Evolutionary conservation across 2,113 vertebrate genomes (phyloP), one percentile per base, ranked within the genome.

Genomic region (Phalacrocorax aristotelis): DNA sequence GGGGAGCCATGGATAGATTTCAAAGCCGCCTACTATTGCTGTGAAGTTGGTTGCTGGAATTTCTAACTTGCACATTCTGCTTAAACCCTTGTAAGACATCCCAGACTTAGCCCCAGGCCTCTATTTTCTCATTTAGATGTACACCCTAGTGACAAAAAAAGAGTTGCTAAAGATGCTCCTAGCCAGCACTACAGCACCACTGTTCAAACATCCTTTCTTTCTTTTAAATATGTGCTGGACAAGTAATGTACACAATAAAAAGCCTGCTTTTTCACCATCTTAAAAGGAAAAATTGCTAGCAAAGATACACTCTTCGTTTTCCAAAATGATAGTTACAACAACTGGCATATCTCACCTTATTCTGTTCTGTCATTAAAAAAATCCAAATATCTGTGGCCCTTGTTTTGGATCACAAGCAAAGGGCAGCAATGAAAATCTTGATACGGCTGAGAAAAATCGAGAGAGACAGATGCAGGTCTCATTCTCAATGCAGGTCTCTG

Each of bases 1-100:
- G 69, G 40, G 90, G 94, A 97, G 97, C 95, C 96, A 91, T 77
- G 91, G 96, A 97, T 80, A 96, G 92, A 96, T 89, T 69, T 95
- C 95, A 97, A 80, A 58, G 81, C 62, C 91, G 88, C 23, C 55
- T 64, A 49, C 87, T 77, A 82, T 26, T 77, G 30, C 66, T 92
- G 71, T 6, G 10, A 58, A 61, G 32, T n/a, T 80, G 42, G 12
- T 71, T 81, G 55, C 27, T 6, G 26, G 29, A n/a, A 70, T 80
- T 94, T 91, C 51, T 93, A 71, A 83, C 42, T 42, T 72, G 36
- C 17, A 27, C 9, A 15, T 76, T 87, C 78, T 81, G 19, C 27
- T 65, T 54, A 61, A 91, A 87, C 9, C 26, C 26, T 58, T 65
- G 1, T 3, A 89, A 91, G 25, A 36, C 30, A 79, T 25, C 12